Percentiles rank a stretch among this genome's conserved stretches.
These are phyloP conservation scores for Phenganax subtilis DNA, from an alignment of 92 coral and sea anemone genomes.

Conservation along the genomic window DNA sequence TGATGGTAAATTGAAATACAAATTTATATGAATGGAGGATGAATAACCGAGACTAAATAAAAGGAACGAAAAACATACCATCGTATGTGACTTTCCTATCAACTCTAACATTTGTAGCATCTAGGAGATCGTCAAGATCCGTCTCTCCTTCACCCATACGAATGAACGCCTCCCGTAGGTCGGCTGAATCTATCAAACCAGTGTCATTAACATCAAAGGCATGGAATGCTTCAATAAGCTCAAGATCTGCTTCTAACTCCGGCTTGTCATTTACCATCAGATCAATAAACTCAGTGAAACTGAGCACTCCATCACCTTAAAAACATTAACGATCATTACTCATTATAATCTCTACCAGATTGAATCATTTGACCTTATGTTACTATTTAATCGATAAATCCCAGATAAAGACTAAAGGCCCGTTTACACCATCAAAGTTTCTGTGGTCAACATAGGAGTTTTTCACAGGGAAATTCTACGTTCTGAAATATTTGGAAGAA, in stretches of 20 bases:
- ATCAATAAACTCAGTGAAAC: slow-evolving; percentile 26
- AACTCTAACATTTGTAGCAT: slow-evolving; percentile 34
- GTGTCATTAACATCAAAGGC: slow-evolving; percentile 27
- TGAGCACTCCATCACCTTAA: slow-evolving; percentile 29
- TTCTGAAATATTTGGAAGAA: too few relatives aligned
- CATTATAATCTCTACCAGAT: not conserved
- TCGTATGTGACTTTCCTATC: slow-evolving; percentile 36
- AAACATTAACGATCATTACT: not conserved
- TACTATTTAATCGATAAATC: not conserved
- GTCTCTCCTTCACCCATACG: slow-evolving; percentile 28
- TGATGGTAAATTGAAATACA: too few relatives aligned
- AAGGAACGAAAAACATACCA: slow-evolving; percentile 15
- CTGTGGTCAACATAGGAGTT: too few relatives aligned
- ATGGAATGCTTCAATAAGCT: slow-evolving; percentile 36
- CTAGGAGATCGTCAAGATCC: slow-evolving; percentile 31
- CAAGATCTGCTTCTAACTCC: slow-evolving; percentile 28
- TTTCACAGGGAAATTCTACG: too few relatives aligned
- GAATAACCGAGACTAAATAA: not conserved
- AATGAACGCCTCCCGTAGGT: slow-evolving; percentile 25
- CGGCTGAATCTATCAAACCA: slow-evolving; percentile 33
- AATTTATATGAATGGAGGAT: too few relatives aligned
- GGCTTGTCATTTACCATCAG: slow-evolving; percentile 28
- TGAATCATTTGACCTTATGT: not conserved
- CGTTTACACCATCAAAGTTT: too few relatives aligned
- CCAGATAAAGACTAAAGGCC: not conserved